Conservation (phyloP, 2,113 vertebrate species). For the Tachuris rubrigastra region DNA sequence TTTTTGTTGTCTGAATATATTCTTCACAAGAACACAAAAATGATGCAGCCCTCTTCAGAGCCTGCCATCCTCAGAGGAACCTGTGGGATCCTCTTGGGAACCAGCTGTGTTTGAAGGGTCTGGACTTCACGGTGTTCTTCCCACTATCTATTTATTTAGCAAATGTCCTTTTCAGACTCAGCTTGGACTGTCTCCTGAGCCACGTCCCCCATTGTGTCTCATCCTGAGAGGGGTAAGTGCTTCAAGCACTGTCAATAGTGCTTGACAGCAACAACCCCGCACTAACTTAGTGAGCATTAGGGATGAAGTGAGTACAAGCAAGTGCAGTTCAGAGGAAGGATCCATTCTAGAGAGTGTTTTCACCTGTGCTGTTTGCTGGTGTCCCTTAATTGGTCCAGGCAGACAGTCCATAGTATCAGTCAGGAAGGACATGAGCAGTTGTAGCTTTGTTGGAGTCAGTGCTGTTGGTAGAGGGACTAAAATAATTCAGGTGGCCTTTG, state of each 20-base stretch:
- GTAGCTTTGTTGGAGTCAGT: background rate
- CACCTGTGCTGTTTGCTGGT: background rate
- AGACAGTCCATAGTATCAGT: background rate
- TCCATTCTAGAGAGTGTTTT: background rate
- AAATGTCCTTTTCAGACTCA: background rate
- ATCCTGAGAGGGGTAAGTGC: background rate
- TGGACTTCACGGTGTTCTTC: background rate
- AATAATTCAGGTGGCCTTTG: background rate
- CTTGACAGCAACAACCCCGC: background rate
- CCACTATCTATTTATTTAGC: background rate
- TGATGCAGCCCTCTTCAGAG: background rate
- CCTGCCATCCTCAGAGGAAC: background rate
- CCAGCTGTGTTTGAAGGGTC: background rate
- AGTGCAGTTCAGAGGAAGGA: background rate
- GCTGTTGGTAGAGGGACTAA: background rate
- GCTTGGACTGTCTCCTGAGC: background rate
- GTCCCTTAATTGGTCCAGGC: background rate
- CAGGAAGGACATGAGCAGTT: background rate
- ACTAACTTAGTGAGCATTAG: fast-evolving
- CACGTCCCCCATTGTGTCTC: background rate
- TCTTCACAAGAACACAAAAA: background rate
- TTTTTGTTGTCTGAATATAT: background rate
- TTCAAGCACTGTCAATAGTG: background rate
- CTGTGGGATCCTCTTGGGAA: background rate
- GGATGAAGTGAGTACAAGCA: background rate